Conservation (phyloP, 2,113 vertebrate genomes). For the Phyllopteryx taeniolatus region DNA sequence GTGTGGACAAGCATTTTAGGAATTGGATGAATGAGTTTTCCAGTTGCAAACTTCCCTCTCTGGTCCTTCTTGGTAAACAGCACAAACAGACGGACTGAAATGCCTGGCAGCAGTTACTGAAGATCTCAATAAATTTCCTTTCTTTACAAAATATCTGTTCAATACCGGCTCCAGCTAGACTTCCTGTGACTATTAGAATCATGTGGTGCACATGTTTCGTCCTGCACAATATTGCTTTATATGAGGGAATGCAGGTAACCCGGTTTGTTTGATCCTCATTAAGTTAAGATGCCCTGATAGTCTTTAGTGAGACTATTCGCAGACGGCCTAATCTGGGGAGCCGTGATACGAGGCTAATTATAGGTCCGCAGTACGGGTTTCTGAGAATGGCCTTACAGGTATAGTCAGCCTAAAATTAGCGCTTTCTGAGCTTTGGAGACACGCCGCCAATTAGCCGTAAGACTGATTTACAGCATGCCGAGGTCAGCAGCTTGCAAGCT, state of each 20-base stretch:
- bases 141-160: neutral
- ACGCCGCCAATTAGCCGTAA: slow-evolving; percentile 17
- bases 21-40: neutral
- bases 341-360: slow-evolving; percentile 55
- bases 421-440: slow-evolving; percentile 26
- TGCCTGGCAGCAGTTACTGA: neutral
- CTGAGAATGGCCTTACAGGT: slow-evolving; percentile 45
- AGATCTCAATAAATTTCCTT: neutral
- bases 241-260: slow-evolving; percentile 1
- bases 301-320: slow-evolving; percentile 49
- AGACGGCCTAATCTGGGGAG: slow-evolving; percentile 41
- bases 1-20: neutral
- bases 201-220: neutral
- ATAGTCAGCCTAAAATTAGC: slow-evolving; percentile 29
- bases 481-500: slow-evolving; percentile 11
- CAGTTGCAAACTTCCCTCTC: neutral
- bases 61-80: neutral
- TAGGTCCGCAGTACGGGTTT: slow-evolving; percentile 47
- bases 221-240: neutral
- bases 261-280: slow-evolving; percentile 23
- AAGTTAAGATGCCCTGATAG: slow-evolving; percentile 34
- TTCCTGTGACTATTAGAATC: neutral
- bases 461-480: slow-evolving; percentile 15
- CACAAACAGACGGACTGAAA: neutral
- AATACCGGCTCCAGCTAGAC: neutral